Evolutionary conservation across 2,888 invertebrate genomes (phyloP), one percentile per base, ranked within the genome.

Genomic region (Entomobrya multifasciata): DNA sequence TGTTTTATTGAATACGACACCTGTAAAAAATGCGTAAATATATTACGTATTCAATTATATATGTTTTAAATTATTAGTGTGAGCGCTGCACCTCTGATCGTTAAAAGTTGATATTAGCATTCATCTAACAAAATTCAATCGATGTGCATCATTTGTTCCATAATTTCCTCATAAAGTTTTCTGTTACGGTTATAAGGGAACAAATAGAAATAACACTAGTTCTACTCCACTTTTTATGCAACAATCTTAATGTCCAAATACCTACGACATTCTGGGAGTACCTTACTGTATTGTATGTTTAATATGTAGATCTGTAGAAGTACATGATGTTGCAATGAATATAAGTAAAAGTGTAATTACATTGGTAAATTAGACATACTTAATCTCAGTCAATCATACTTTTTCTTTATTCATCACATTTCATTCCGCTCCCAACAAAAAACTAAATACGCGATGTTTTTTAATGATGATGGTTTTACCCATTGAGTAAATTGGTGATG

Each of bases 401-500:
- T 55, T 20, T 25, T 11, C 30, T 65, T 41, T 17, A 36, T 36
- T 36, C 36, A 65, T 65, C 65, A 36, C 20, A 4, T 22, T 67
- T 52, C 20, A 22, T 27, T 70, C 65, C 3, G 70, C 30, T 62
- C 13, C 27, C 17, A 17, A 22, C 17, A 15, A 36, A 25, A 70
- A 25, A 25, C 55, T 8, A 20, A 13, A 67, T 17, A 17, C n/a
- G 11, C 67, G 22, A 20, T 62, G 25, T 36, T 72, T 41, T 27
- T n/a, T n/a, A n/a, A n/a, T n/a, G n/a, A 74, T 62, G 65, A 84
- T 11, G 57, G 49, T 30, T 70, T 78, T 70, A 55, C 85, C 85
- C 72, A 79, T 80, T 86, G 86, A 67, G 86, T 76, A 80, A 70
- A 86, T 74, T 52, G 86, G 15, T 57, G 85, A 78, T 47, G 27